Conservation (phyloP, 2,113 vertebrate genomes). For the Muntiacus muntjak region DNA sequence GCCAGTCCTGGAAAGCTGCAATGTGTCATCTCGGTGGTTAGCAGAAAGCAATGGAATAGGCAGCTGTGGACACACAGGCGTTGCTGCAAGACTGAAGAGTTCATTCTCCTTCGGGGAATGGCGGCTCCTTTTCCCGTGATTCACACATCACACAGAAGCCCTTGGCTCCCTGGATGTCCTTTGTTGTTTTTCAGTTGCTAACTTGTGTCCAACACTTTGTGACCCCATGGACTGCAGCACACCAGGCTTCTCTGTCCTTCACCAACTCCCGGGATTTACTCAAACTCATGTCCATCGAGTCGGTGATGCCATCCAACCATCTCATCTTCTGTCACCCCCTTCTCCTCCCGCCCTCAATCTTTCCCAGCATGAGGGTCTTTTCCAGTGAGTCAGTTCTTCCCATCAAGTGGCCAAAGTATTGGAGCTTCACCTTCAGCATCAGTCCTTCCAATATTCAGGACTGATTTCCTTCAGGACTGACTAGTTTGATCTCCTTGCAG, state of each 20-base stretch:
- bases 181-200: not conserved
- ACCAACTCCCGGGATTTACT: not conserved
- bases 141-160: not conserved
- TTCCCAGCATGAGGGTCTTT: not conserved
- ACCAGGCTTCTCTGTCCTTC: not conserved
- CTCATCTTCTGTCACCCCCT: not conserved
- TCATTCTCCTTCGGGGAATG: not conserved
- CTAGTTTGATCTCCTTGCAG: not conserved
- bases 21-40: not conserved
- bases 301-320: not conserved
- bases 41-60: not conserved
- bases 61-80: not conserved
- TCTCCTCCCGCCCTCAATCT: not conserved
- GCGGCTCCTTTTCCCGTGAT: not conserved
- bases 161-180: not conserved
- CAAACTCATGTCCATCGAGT: not conserved
- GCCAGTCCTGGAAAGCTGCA: not conserved
- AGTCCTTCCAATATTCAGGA: not conserved
- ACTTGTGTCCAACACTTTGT: not conserved
- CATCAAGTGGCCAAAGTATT: not conserved
- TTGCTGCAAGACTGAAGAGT: not conserved
- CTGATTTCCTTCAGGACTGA: not conserved
- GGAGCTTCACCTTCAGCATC: not conserved
- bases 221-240: not conserved
- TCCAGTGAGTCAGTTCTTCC: not conserved